Conservation (phyloP, 2,113 vertebrate genomes). For the Uropsilus gracilis region DNA sequence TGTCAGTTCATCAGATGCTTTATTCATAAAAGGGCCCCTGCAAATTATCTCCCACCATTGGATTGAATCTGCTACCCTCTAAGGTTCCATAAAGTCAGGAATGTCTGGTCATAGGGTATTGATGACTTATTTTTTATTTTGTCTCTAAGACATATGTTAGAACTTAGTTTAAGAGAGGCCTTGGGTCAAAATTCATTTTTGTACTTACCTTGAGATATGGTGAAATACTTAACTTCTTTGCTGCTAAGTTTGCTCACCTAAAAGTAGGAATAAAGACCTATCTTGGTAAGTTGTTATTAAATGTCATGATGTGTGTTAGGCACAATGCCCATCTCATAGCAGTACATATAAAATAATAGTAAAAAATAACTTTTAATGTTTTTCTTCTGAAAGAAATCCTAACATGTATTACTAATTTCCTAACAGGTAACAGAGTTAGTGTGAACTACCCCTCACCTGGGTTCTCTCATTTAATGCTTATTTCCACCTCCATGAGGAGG, state of each 20-base stretch:
- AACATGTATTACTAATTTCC: background rate
- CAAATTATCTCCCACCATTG: background rate
- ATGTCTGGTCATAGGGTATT: background rate
- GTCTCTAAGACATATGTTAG: background rate
- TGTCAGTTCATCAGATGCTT: background rate
- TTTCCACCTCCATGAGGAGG: too few species aligned
- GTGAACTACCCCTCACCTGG: background rate
- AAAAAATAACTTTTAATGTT: background rate
- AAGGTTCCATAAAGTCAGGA: background rate
- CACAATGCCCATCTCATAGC: background rate
- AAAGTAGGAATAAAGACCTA: background rate
- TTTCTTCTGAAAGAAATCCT: conserved; percentile 3
- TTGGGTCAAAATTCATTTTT: background rate
- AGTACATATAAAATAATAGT: background rate
- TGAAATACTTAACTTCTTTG: background rate
- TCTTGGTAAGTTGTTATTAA: background rate
- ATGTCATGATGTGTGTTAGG: background rate
- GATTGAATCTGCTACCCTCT: background rate
- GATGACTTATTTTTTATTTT: background rate
- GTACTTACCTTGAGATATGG: background rate
- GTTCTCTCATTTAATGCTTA: background rate
- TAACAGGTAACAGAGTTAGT: too few species aligned
- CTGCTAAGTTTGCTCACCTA: background rate
- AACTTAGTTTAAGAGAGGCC: background rate
- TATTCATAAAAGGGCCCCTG: background rate